A percentile compares a stretch with the other conserved stretches of the same genome.
Conservation (phyloP, 2,888 invertebrate species). For the Mesoligia furuncula region DNA sequence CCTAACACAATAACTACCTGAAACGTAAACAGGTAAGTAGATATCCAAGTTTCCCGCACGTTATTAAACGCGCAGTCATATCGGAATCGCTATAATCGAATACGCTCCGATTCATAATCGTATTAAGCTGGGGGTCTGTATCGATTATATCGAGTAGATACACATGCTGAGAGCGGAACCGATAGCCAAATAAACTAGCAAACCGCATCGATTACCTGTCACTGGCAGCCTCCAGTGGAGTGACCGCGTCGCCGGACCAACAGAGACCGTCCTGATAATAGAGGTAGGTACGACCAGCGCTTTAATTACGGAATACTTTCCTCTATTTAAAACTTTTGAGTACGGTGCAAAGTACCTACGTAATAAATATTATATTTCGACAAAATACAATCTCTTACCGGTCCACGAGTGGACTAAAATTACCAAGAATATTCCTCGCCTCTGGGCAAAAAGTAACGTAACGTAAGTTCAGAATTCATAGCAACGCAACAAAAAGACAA, state of each 20-base stretch:
- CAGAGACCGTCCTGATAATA: slow-evolving; percentile 71
- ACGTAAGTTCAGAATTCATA: slow-evolving; percentile 47
- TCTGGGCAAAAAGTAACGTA: slow-evolving; percentile 3
- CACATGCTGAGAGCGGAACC: slow-evolving; percentile 85
- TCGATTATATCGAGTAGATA: slow-evolving; percentile 87
- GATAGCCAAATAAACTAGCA: slow-evolving; percentile 90
- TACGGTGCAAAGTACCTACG: background rate
- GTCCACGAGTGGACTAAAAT: background rate
- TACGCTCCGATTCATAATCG: slow-evolving; percentile 81
- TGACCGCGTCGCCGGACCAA: slow-evolving; percentile 82
- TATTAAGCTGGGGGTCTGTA: slow-evolving; percentile 78
- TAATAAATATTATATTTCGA: background rate
- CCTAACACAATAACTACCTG: slow-evolving; percentile 29
- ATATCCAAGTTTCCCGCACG: slow-evolving; percentile 53
- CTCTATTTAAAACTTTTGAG: slow-evolving; percentile 9
- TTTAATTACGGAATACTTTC: slow-evolving; percentile 44
- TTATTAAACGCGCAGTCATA: slow-evolving; percentile 71
- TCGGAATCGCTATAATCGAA: slow-evolving; percentile 77
- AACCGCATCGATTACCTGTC: slow-evolving; percentile 90
- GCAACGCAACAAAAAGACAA: slow-evolving; percentile 45
- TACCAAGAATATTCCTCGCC: slow-evolving; percentile 9
- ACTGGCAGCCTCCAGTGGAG: slow-evolving; percentile 82
- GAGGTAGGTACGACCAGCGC: slow-evolving; percentile 42
- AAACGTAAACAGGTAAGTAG: slow-evolving; percentile 49
- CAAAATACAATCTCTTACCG: background rate